Percentiles rank a stretch among this genome's conserved stretches.
These are phyloP conservation scores for Drosophila persimilis DNA, from an alignment of 1,140 invertebrate species.

Conservation along the genomic window DNA sequence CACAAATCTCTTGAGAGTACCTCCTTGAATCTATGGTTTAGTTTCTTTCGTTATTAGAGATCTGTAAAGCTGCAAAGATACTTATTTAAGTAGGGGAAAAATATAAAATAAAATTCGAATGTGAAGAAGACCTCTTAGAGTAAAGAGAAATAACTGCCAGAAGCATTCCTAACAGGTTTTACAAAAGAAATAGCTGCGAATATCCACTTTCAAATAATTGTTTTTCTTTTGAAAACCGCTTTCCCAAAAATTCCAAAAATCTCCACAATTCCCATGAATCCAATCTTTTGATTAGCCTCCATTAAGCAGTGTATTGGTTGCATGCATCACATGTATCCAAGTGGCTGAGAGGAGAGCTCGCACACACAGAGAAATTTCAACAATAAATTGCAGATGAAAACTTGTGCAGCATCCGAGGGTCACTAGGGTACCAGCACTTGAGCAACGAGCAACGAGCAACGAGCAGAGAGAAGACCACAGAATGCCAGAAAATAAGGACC, in stretches of 20 bases:
- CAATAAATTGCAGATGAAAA: slow-evolving; percentile 68
- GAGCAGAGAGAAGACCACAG: slow-evolving; percentile 13
- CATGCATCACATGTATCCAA: slow-evolving; percentile 6
- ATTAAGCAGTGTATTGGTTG: slow-evolving; percentile 18
- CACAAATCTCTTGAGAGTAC: too few species aligned
- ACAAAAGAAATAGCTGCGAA: too few species aligned
- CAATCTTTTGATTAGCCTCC: slow-evolving; percentile 21
- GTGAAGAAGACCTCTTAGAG: too few species aligned
- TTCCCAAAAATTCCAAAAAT: slow-evolving; percentile 23
- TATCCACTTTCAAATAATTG: not conserved
- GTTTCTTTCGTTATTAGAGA: too few species aligned
- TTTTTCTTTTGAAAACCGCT: not conserved
- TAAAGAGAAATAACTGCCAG: too few species aligned
- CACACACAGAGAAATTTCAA: slow-evolving; percentile 26
- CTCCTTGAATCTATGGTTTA: too few species aligned
- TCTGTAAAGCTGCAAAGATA: too few species aligned
- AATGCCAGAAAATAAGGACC: slow-evolving; percentile 26
- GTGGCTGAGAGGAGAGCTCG: slow-evolving; percentile 5
- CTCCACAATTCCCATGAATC: slow-evolving; percentile 12
- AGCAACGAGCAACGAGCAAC: slow-evolving; percentile 34
- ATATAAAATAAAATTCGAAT: too few species aligned
- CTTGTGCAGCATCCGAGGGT: slow-evolving; percentile 61
- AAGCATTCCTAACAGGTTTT: too few species aligned
- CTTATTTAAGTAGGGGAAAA: too few species aligned
- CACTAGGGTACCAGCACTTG: slow-evolving; percentile 51